Conservation (phyloP, 2,797 vertebrate genomes). For the Sebastes jordani region DNA sequence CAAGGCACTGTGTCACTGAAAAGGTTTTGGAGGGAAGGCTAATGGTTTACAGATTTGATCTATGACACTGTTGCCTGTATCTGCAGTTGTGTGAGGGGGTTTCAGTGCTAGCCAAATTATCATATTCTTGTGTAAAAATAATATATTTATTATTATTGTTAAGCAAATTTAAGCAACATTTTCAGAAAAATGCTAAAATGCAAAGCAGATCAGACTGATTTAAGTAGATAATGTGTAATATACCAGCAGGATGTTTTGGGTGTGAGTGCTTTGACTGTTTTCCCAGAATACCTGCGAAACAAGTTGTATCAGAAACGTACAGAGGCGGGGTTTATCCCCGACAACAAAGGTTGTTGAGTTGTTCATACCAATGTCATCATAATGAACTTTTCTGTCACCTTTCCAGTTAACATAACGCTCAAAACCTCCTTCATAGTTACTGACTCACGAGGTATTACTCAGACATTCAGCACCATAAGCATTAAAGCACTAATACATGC, state of each 20-base stretch:
- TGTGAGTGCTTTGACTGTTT: conserved; percentile 8
- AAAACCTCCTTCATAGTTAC: neutral
- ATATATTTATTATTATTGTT: neutral
- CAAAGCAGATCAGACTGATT: neutral
- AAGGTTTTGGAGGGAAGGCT: neutral
- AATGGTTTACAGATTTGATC: neutral
- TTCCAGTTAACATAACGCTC: neutral
- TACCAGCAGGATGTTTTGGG: neutral
- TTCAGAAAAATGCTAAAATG: neutral
- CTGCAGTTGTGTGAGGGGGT: neutral
- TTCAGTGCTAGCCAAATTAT: neutral
- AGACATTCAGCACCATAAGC: neutral
- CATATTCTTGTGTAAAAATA: neutral
- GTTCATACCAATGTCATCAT: conserved; percentile 11
- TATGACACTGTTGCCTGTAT: neutral
- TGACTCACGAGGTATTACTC: conserved; percentile 3
- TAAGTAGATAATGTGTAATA: neutral
- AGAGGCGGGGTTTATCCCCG: conserved; percentile 35
- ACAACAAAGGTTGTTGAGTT: conserved; percentile 27
- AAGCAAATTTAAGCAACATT: neutral
- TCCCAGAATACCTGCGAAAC: conserved; percentile 54
- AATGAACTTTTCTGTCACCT: neutral
- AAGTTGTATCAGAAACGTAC: conserved; percentile 47
- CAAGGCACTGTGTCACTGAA: neutral
- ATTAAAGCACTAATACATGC: neutral